phyloP scores from a whole-genome alignment of 2,113 vertebrate species.

The Ursus arctos region DNA sequence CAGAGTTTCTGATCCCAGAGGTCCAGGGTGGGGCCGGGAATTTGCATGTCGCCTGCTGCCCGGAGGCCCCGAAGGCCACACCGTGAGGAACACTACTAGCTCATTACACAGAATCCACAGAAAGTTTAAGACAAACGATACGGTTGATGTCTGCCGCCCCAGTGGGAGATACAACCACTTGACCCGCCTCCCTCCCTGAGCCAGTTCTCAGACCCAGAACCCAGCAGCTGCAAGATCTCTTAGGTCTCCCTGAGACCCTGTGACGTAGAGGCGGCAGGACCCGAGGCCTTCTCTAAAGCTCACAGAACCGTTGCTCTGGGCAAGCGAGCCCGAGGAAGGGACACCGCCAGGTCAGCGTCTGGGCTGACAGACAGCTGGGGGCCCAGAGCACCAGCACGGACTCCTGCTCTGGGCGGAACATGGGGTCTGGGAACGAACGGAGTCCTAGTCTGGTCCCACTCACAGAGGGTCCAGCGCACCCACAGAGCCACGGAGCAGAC shows the following conservation, averaged over 20 bases:
- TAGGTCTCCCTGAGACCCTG: not conserved
- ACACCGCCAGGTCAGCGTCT: too few species aligned
- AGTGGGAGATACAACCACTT: not conserved
- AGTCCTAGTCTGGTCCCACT: too few species aligned
- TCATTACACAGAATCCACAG: not conserved
- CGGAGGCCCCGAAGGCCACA: too few species aligned
- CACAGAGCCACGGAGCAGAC: too few species aligned
- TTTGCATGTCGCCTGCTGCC: accelerated
- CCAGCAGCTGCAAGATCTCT: not conserved
- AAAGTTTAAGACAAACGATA: not conserved
- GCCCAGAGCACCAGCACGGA: too few species aligned
- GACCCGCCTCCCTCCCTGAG: not conserved
- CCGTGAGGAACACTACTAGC: not conserved
- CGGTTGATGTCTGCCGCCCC: not conserved
- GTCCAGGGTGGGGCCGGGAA: too few species aligned
- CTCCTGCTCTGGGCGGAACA: not conserved
- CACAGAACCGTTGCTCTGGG: not conserved
- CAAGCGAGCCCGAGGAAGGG: too few species aligned
- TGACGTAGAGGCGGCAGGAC: not conserved
- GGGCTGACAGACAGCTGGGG: too few species aligned
- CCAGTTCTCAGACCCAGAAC: not conserved
- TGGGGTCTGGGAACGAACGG: too few species aligned
- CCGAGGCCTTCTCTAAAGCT: too few species aligned
- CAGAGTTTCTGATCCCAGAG: too few species aligned
- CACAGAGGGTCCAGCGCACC: not conserved